Evolutionary conservation across 2,113 vertebrate species (phyloP).

Genomic region (Orthochromis indermauri): DNA sequence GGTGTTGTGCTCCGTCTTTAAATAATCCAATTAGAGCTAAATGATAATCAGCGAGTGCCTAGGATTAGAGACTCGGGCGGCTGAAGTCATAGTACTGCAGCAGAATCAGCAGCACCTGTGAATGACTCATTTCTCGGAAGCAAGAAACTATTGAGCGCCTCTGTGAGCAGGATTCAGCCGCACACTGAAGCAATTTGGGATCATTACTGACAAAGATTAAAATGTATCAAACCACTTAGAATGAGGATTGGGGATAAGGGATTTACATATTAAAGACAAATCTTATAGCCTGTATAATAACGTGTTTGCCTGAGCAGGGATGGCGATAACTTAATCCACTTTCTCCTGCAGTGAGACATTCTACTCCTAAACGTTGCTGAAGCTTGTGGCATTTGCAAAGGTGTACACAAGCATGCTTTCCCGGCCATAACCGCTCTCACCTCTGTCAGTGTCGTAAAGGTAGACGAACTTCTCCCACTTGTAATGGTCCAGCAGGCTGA

Average conservation of each 20-base stretch:
- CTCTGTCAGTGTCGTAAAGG: conserved; percentile 95
- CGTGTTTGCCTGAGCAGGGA: neutral
- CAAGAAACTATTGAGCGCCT: conserved; percentile 20
- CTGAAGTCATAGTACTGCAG: conserved; percentile 10
- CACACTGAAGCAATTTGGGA: conserved; percentile 40
- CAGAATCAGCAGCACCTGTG: conserved; percentile 54
- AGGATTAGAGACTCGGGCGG: conserved; percentile 43
- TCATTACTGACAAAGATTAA: conserved; percentile 50
- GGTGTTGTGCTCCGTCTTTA: conserved; percentile 25
- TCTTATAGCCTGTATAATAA: conserved; percentile 20
- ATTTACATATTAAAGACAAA: conserved; percentile 49
- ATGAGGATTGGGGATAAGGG: conserved; percentile 8
- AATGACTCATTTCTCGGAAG: conserved; percentile 42
- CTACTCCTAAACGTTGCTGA: neutral
- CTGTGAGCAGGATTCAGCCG: conserved; percentile 32
- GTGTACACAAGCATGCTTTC: neutral
- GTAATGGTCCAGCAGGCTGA: conserved; percentile 87
- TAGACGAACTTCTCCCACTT: conserved; percentile 98
- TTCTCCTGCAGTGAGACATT: neutral
- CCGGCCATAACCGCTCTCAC: conserved; percentile 65
- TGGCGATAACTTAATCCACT: neutral
- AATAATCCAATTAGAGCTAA: conserved; percentile 62
- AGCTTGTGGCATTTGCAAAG: neutral
- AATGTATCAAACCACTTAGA: conserved; percentile 41
- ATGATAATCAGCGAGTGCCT: conserved; percentile 39